Base-by-base conservation (phyloP, 2,113 vertebrate species). In the Leuciscus idus region DNA sequence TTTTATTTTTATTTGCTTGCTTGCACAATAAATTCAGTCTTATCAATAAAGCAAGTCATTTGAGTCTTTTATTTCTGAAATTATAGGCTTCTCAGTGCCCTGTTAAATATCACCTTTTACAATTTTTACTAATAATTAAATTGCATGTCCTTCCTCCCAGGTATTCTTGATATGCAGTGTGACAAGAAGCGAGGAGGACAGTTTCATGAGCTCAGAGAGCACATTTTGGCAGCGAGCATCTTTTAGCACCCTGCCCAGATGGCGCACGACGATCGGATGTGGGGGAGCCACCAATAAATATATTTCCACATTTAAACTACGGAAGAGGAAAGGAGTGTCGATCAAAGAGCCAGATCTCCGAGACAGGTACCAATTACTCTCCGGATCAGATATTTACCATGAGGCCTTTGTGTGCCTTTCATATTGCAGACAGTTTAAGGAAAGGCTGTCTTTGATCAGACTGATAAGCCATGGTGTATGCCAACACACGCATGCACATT, bases 281-380 rank as follows among this genome's bases (percentile, higher is more conserved):
- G 90, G 90, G 91, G 55, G 68, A 87, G 86, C 76, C 74, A 52
- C 72, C 89, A 90, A 89, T 91, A 92, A 92, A 91, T 90, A 89
- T 4, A 90, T 87, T 90, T 91, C 91, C 89, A 90, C 90, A 91
- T 96, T 96, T 93, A 91, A 93, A 92, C 90, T 91, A 92, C 94
- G 94, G 93, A 96, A 95, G 93, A 95, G 94, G 94, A 88, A 95
- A 96, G 93, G 89, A 75, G 90, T 91, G 78, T 9, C 52, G 87
- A 91, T 91, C 84, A 96, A 96, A 97, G 95, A 90, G 88, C 87
- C 87, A 92, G 93, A 91, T 89, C 93, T 95, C 95, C 91, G 92
- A 96, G 94, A 93, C 96, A 94, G 92, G 94, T 94, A 95, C 95
- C 94, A 95, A 96, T 96, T 96, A 96, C 92, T 91, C 95, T 83